Base-by-base conservation (phyloP, 2,888 invertebrate species). In the Eulithis testata region DNA sequence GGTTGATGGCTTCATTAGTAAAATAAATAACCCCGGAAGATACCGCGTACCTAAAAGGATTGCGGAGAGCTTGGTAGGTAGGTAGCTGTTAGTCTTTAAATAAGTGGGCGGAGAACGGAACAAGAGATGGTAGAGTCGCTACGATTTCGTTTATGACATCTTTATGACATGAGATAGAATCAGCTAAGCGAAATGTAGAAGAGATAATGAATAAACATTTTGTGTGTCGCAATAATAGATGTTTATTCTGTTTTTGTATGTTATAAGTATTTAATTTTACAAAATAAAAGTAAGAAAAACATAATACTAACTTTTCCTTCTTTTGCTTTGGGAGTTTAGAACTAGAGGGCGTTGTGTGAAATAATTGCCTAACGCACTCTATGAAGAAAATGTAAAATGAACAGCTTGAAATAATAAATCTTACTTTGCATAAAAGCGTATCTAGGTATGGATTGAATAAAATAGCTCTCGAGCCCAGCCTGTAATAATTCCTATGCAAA, bases 401-500 rank as follows among this genome's bases (percentile, higher is more conserved):
- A 14, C 8, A 37, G 53, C 40, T 37, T 40, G 11, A 53, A 40
- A 53, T 53, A 12, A 53, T 71, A 73, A 68, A 71, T 68, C 62
- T 55, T 53, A 14, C 36, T 56, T 52, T 53, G 8, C 58, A 65
- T 70, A 67, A 69, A 69, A 63, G 66, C 65, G 66, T 68, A 40
- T 40, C 40, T 40, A 21, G 21, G 21, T 21, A 70, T 66, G 58
- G 60, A 63, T 69, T 64, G 65, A 68, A 71, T 72, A 68, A 67
- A 70, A 68, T 67, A 63, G 54, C 66, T 40, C 40, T 68, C 66
- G 63, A 53, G 59, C 62, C 63, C 57, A 64, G 63, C 60, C 63
- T 49, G 65, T 51, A 63, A 72, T 72, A 68, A 71, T 73, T 73
- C 64, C 68, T 58, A 73, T 71, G 70, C 68, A 69, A 71, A 72